Percentiles rank a stretch among this genome's conserved stretches.
phyloP scores from a whole-genome alignment of 2,113 vertebrate species.

The Clarias gariepinus region DNA sequence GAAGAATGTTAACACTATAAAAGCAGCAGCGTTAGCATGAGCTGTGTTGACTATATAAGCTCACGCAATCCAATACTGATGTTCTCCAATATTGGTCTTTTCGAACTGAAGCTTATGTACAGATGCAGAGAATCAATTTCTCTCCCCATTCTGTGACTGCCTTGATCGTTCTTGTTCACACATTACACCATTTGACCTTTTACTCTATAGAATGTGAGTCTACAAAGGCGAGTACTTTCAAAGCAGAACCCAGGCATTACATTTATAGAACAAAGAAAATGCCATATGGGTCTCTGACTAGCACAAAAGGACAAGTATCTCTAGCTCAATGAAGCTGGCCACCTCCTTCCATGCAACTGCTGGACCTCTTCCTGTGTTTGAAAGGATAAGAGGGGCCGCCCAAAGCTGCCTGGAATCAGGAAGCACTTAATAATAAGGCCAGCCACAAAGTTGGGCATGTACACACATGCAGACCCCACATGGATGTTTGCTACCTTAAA shows the following conservation, averaged over 20 bases:
- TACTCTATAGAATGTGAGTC: not conserved
- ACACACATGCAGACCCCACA: slow-evolving; percentile 3
- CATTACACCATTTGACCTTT: not conserved
- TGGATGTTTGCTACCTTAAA: not conserved
- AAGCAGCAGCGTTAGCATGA: not conserved
- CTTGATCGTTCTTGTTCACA: not conserved
- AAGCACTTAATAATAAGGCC: slow-evolving; percentile 52
- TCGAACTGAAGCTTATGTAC: not conserved
- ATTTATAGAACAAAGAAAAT: slow-evolving; percentile 12
- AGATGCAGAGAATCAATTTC: not conserved
- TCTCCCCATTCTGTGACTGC: not conserved
- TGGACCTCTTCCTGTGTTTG: slow-evolving; percentile 50
- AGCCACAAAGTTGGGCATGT: slow-evolving; percentile 29
- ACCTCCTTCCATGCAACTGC: slow-evolving; percentile 25
- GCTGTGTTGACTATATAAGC: not conserved
- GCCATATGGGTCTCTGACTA: slow-evolving; percentile 2
- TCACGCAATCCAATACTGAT: not conserved
- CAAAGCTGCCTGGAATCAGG: slow-evolving; percentile 45
- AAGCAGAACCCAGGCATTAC: not conserved
- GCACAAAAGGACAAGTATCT: slow-evolving; percentile 27
- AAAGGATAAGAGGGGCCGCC: slow-evolving; percentile 49
- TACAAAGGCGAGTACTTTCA: not conserved
- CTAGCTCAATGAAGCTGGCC: slow-evolving; percentile 5
- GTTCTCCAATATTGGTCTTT: not conserved
- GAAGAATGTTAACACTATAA: not conserved